phyloP scores from a whole-genome alignment of 2,797 vertebrate genomes.

The Rhinoraja longicauda region DNA sequence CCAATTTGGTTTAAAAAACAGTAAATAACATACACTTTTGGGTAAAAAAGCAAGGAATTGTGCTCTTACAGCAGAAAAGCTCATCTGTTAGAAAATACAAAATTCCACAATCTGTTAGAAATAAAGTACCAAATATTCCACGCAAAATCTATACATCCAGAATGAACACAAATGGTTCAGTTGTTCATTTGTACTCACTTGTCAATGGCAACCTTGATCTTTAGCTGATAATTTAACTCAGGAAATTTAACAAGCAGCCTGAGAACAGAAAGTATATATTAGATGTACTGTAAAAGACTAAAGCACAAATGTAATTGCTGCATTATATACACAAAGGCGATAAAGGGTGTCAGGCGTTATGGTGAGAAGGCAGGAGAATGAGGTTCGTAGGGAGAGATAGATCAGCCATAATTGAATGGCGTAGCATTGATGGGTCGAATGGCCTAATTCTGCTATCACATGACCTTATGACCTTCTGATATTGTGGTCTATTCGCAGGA shows the following conservation, averaged over 20 bases:
- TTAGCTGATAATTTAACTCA: slow-evolving; percentile 96
- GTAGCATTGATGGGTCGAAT: no score
- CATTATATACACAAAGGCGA: background rate
- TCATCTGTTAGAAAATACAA: background rate
- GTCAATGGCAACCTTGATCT: slow-evolving; percentile 99
- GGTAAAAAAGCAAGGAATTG: background rate
- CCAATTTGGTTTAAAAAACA: background rate
- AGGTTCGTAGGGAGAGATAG: no score
- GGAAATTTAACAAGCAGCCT: slow-evolving; percentile 97
- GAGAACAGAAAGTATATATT: slow-evolving; percentile 35
- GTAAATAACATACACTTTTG: background rate
- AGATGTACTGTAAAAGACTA: background rate
- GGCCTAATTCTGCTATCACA: no score
- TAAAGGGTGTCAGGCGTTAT: no score
- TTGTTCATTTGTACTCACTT: slow-evolving; percentile 69
- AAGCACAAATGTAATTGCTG: background rate
- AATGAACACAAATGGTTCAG: background rate
- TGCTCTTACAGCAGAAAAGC: no score
- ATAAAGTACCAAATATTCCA: background rate
- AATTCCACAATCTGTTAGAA: background rate
- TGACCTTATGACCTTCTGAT: background rate
- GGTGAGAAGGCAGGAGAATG: no score
- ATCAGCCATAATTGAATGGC: no score
- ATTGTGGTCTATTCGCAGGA: background rate
- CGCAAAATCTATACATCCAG: background rate